Evolutionary conservation across 1,140 invertebrate species (phyloP).

Genomic region (Chionoecetes opilio): DNA sequence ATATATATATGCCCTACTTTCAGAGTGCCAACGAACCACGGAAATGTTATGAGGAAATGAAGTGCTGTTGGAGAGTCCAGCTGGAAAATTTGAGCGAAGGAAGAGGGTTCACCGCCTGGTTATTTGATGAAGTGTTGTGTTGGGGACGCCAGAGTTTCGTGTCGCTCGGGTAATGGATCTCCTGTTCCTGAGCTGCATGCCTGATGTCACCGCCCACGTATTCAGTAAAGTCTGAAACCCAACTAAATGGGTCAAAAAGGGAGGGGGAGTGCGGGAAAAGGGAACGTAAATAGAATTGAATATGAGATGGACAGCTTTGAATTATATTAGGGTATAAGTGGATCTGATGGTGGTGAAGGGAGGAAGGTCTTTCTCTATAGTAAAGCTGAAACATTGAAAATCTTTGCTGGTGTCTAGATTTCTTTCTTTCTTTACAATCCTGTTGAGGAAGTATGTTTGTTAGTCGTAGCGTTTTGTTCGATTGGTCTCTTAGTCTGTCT

Average conservation of each 20-base stretch:
- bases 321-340: no score
- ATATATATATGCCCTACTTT: no score
- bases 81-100: neutral
- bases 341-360: neutral
- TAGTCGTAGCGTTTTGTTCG: no score
- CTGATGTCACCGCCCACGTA: neutral
- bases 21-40: no score
- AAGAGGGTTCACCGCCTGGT: neutral
- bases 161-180: constrained; percentile 16
- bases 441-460: no score
- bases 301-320: neutral
- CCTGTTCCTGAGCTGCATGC: neutral
- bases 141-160: neutral
- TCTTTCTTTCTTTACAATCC: no score
- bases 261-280: neutral
- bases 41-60: no score
- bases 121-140: constrained; percentile 11
- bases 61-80: neutral
- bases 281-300: neutral
- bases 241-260: neutral
- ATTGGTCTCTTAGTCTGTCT: no score
- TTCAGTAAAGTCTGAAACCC: neutral
- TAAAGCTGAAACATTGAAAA: neutral
- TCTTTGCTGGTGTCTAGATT: neutral
- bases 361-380: neutral